Evolutionary conservation across 2,888 invertebrate genomes (phyloP).

Genomic region (Melanostoma scalare): DNA sequence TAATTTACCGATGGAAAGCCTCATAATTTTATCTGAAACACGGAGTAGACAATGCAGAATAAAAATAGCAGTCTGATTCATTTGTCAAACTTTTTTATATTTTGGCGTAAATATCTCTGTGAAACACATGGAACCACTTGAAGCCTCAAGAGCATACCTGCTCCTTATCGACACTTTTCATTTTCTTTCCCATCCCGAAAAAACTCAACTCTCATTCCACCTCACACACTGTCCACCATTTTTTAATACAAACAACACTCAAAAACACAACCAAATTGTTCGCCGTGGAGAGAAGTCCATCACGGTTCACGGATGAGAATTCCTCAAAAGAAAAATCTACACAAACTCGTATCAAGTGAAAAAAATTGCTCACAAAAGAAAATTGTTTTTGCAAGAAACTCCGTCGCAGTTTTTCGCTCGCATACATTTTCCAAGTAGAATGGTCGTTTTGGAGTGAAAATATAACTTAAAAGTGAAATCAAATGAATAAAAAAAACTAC

Average conservation of each 20-base stretch:
- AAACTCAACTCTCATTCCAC: conserved; percentile 40
- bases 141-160: not conserved
- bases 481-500: conserved; percentile 56
- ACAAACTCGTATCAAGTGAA: conserved; percentile 46
- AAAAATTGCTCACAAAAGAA: conserved; percentile 43
- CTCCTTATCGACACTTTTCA: conserved; percentile 14
- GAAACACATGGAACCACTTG: no score
- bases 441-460: conserved; percentile 20
- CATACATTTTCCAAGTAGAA: conserved; percentile 35
- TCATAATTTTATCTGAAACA: no score
- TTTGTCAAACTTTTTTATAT: no score
- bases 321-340: conserved; percentile 25
- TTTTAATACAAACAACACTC: conserved; percentile 44
- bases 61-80: no score
- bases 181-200: not conserved
- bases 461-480: not conserved
- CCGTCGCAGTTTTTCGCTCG: conserved; percentile 25
- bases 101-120: no score
- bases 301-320: conserved; percentile 27
- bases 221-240: conserved; percentile 29
- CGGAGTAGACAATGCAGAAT: no score
- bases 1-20: no score
- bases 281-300: conserved; percentile 60
- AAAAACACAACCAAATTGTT: conserved; percentile 61
- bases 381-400: conserved; percentile 37